Base-by-base conservation (phyloP, 1,140 invertebrate genomes). In the Eulimnadia texana region DNA sequence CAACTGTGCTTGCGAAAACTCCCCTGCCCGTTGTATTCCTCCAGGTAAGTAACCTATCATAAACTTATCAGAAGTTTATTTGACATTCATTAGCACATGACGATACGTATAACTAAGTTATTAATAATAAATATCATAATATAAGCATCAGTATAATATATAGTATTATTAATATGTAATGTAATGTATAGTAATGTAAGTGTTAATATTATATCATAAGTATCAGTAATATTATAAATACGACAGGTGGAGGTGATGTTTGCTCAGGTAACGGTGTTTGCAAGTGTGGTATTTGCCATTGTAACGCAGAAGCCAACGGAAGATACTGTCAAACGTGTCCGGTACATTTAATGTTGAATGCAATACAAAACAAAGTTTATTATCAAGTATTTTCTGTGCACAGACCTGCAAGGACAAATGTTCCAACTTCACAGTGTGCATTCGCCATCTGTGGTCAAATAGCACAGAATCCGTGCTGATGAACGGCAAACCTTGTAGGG, bases 231-330 rank as follows among this genome's bases (percentile, higher is more conserved):
- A 27, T 19, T 3, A n/a, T 9, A 24, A 19, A 19, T 2, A 29
- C 11, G 13, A 57, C 24, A 57, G 55, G 23, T 29, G 54, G 55
- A 10, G 55, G 55, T 13, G 55, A 57, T 1, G 28, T 33, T 3
- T 57, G 55, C 25, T 57, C 55, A 2, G 55, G 55, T 33, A 63
- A 64, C 28, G 67, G 64, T 13, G 71, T 70, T n/a, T 68, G 55
- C 27, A 13, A 57, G 10, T 57, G 28, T 33, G 55, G 55, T 20
- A 57, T 10, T 9, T 23, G 27, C 29, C 28, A 28, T 2, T 57
- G 55, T 33, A 19, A 13, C n/a, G 11, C 11, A 29, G 22, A 28
- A n/a, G 33, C 33, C 33, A 42, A 42, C 6, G 33, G 33, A 16
- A 42, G 16, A 42, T 42, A 42, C 33, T 42, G 33, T 16, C 6